Conservation (phyloP, 2,113 vertebrate species). For the Orientallactaga bullata region DNA sequence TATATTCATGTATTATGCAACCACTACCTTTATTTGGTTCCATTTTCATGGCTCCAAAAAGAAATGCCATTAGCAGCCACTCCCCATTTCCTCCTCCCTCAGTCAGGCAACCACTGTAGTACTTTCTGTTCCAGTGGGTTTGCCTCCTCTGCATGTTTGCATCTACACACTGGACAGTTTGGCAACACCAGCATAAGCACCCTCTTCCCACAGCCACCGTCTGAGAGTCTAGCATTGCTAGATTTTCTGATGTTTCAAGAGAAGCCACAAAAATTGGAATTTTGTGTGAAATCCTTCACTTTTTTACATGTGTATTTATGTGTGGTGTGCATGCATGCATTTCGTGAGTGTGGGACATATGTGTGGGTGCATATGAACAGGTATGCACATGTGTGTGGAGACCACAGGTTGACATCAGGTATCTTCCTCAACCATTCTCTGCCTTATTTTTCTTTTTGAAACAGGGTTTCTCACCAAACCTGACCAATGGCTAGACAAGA, state of each 20-base stretch:
- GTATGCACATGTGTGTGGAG: neutral
- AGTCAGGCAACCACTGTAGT: neutral
- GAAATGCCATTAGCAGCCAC: neutral
- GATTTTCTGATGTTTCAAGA: conserved; percentile 54
- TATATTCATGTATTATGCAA: neutral
- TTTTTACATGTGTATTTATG: neutral
- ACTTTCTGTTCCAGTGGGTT: neutral
- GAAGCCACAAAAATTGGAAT: conserved; percentile 32
- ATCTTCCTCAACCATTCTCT: too few relatives aligned
- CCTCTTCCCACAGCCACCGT: neutral
- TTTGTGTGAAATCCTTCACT: conserved; percentile 38
- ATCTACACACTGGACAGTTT: neutral
- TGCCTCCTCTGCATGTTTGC: neutral
- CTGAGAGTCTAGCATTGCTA: conserved; percentile 16
- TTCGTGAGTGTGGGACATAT: too few relatives aligned
- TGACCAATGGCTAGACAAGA: too few relatives aligned
- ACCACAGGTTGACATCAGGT: too few relatives aligned
- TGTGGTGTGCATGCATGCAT: neutral
- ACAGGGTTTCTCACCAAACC: too few relatives aligned
- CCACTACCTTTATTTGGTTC: neutral
- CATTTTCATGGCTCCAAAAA: conserved; percentile 27
- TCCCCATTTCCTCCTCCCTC: neutral
- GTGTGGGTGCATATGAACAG: neutral
- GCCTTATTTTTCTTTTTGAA: too few relatives aligned
- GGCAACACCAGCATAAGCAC: neutral